Percentiles rank a stretch among this genome's conserved stretches.
Conservation (phyloP, 2,113 vertebrate species). For the Phrynocephalus versicolor region DNA sequence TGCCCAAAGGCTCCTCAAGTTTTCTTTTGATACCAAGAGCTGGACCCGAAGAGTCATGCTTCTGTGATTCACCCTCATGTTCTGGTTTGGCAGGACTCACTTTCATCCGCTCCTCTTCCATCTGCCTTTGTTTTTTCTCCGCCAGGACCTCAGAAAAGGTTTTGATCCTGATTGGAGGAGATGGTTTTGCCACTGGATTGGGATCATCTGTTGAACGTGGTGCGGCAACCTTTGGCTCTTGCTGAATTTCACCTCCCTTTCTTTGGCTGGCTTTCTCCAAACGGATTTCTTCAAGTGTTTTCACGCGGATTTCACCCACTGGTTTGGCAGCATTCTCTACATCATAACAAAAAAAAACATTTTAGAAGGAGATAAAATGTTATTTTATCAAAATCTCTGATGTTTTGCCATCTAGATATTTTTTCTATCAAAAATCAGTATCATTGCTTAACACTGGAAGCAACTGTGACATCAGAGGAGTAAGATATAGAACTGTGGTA, state of each 20-base stretch:
- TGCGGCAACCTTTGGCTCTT: slow-evolving; percentile 48
- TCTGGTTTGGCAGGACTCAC: slow-evolving; percentile 33
- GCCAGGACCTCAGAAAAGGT: slow-evolving; percentile 78
- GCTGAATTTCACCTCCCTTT: slow-evolving; percentile 62
- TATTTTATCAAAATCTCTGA: not conserved
- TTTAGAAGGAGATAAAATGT: not conserved
- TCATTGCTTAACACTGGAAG: not conserved
- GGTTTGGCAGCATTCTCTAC: slow-evolving; percentile 68
- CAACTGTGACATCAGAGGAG: not conserved
- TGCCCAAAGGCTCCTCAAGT: slow-evolving; percentile 28
- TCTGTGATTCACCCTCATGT: slow-evolving; percentile 58
- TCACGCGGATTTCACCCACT: slow-evolving; percentile 83
- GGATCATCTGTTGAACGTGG: slow-evolving; percentile 50
- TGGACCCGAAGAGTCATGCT: fast-evolving
- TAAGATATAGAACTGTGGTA: not conserved
- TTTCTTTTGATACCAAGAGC: slow-evolving; percentile 36
- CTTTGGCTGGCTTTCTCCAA: slow-evolving; percentile 84
- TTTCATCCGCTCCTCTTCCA: slow-evolving; percentile 72
- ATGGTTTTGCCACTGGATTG: slow-evolving; percentile 47
- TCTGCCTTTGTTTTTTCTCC: slow-evolving; percentile 78
- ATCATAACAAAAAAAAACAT: not conserved
- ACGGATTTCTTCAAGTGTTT: slow-evolving; percentile 92
- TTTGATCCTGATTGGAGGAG: slow-evolving; percentile 64
- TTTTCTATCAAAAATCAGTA: not conserved
- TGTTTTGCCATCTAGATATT: not conserved